Evolutionary conservation across 2,888 invertebrate genomes (phyloP).

Genomic region (Cephonodes hylas): DNA sequence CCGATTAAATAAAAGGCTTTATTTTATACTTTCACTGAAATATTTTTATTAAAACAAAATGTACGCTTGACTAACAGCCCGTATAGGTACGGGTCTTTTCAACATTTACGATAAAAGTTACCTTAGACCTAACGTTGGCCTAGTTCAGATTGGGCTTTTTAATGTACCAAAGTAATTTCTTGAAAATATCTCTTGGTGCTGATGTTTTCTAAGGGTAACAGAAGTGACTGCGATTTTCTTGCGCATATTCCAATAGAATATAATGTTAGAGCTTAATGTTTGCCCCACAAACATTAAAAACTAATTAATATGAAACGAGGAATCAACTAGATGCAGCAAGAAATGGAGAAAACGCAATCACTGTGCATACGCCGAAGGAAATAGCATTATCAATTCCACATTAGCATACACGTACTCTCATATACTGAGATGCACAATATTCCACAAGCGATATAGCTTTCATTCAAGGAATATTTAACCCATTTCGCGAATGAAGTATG

Average conservation of each 20-base stretch:
- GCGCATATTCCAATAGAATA: too few species aligned
- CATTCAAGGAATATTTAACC: constrained; percentile 1
- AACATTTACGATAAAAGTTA: too few species aligned
- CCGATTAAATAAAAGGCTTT: neutral
- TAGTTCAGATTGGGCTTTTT: too few species aligned
- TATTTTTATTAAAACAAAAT: neutral
- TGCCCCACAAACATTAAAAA: neutral
- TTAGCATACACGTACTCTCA: neutral
- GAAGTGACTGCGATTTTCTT: too few species aligned
- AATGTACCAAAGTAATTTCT: too few species aligned
- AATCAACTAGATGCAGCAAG: neutral
- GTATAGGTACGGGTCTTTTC: too few species aligned
- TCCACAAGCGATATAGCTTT: neutral
- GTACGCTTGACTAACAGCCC: too few species aligned
- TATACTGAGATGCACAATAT: neutral
- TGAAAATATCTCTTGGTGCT: too few species aligned
- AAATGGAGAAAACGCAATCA: neutral
- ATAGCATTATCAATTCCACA: neutral
- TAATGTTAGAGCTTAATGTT: too few species aligned
- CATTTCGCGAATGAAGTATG: neutral
- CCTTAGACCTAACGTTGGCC: too few species aligned
- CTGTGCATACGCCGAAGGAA: neutral
- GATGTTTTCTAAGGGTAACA: too few species aligned
- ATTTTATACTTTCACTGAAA: neutral
- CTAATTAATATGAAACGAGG: neutral